Conservation (phyloP, 2,797 vertebrate genomes). For the Pipistrellus pipistrellus region DNA sequence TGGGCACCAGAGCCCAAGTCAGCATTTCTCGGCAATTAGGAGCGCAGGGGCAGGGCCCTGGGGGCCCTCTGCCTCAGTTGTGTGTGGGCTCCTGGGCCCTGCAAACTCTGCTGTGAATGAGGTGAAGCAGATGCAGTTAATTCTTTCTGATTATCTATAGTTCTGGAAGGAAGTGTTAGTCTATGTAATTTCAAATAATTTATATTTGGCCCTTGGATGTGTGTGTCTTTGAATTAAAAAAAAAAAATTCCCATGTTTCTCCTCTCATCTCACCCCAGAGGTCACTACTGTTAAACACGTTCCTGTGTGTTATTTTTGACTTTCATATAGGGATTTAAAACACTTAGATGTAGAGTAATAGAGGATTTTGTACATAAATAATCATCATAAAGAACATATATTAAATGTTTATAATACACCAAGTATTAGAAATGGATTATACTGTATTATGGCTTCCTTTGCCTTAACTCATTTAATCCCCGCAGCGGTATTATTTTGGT, state of each 20-base stretch:
- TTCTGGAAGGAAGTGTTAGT: not conserved
- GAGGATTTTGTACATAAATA: not conserved
- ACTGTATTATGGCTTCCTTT: not conserved
- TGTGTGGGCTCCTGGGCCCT: not conserved
- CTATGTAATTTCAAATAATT: conserved; percentile 41
- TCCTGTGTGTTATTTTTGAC: conserved; percentile 26
- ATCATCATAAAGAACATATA: not conserved
- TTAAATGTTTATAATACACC: not conserved
- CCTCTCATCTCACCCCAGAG: not conserved
- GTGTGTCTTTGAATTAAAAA: conserved; percentile 4
- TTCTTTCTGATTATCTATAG: not conserved
- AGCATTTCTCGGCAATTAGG: not conserved
- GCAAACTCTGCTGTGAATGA: not conserved
- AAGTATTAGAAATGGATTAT: not conserved
- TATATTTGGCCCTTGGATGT: not conserved
- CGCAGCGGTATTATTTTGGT: not conserved
- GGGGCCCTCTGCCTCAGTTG: not conserved
- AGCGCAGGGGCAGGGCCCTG: accelerated
- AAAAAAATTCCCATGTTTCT: not conserved
- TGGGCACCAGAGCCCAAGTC: not conserved
- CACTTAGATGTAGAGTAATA: not conserved
- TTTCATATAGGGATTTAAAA: conserved; percentile 1
- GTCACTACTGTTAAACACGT: not conserved
- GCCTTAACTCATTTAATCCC: not conserved
- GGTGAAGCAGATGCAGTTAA: conserved; percentile 23